These are phyloP conservation scores for Calephelis virginiensis DNA, from an alignment of 1,140 invertebrate species.

Conservation along the genomic window DNA sequence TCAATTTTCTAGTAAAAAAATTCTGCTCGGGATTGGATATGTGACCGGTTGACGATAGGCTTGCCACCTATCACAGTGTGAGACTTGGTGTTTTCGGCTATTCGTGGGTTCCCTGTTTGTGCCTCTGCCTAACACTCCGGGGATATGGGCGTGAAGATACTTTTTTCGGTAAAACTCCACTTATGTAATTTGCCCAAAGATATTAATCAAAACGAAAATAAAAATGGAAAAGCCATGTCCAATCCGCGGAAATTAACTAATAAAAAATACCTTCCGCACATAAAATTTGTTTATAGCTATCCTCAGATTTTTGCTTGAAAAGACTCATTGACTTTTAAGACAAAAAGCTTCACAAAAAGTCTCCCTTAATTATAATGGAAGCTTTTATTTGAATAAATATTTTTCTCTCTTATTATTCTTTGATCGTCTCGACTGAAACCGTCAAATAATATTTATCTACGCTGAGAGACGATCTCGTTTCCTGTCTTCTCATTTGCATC, in stretches of 20 bases:
- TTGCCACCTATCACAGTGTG: too few relatives aligned
- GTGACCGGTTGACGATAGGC: too few relatives aligned
- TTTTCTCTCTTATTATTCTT: conserved; percentile 21
- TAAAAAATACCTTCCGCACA: conserved; percentile 11
- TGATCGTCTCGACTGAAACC: conserved; percentile 5
- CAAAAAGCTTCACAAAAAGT: conserved; percentile 16
- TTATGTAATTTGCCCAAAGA: too few relatives aligned
- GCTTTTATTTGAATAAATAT: conserved; percentile 20
- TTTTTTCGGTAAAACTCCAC: too few relatives aligned
- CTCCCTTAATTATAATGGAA: conserved; percentile 22
- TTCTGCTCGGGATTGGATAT: too few relatives aligned
- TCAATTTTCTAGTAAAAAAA: too few relatives aligned
- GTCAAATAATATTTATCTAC: conserved; percentile 20
- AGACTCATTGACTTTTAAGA: conserved; percentile 12
- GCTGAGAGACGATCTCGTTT: conserved; percentile 14
- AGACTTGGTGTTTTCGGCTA: too few relatives aligned
- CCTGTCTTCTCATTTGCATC: conserved; percentile 22
- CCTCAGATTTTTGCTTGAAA: conserved; percentile 4
- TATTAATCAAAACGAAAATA: background rate
- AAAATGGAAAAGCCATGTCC: background rate
- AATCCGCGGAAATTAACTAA: conserved; percentile 1
- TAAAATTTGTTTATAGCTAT: conserved; percentile 10
- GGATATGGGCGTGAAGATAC: too few relatives aligned
- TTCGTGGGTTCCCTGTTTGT: too few relatives aligned
- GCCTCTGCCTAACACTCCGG: too few relatives aligned